Evolutionary conservation across 2,888 invertebrate species (phyloP).

Genomic region (Urechis unicinctus): DNA sequence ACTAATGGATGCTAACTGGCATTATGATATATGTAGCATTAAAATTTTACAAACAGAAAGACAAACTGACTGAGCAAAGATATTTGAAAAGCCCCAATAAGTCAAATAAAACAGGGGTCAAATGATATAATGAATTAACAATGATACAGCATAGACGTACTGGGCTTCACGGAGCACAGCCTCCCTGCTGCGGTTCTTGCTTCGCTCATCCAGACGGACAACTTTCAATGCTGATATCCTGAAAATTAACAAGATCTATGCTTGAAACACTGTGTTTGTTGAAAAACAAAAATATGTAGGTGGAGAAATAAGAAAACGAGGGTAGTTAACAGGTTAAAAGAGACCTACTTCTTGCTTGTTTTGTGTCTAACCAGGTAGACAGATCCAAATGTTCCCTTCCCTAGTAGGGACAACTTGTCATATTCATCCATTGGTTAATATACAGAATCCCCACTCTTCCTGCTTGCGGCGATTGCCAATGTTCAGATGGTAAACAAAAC

Average conservation of each 20-base stretch:
- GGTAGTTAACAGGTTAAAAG: no score
- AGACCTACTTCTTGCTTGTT: neutral
- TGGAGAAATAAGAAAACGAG: no score
- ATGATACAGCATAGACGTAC: conserved; percentile 19
- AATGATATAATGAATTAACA: no score
- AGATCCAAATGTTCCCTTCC: conserved; percentile 40
- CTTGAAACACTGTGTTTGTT: neutral
- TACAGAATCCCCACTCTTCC: no score
- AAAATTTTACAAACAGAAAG: no score
- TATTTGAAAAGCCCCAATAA: no score
- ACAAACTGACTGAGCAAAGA: no score
- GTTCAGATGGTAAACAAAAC: no score
- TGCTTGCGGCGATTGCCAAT: no score
- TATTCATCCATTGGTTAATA: conserved; percentile 18
- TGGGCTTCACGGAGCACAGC: conserved; percentile 43
- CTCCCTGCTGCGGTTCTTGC: conserved; percentile 37
- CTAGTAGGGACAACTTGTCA: conserved; percentile 27
- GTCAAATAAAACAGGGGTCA: no score
- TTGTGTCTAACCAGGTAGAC: conserved; percentile 38
- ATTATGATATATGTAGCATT: neutral
- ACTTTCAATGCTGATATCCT: conserved; percentile 44
- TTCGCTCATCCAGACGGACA: conserved; percentile 41
- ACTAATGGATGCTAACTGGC: no score
- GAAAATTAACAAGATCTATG: conserved; percentile 5
- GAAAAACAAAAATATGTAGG: no score